Evolutionary conservation across 2,113 vertebrate species (phyloP), one percentile per base, ranked within the genome.

Genomic region (Forbesichthys agassizii): DNA sequence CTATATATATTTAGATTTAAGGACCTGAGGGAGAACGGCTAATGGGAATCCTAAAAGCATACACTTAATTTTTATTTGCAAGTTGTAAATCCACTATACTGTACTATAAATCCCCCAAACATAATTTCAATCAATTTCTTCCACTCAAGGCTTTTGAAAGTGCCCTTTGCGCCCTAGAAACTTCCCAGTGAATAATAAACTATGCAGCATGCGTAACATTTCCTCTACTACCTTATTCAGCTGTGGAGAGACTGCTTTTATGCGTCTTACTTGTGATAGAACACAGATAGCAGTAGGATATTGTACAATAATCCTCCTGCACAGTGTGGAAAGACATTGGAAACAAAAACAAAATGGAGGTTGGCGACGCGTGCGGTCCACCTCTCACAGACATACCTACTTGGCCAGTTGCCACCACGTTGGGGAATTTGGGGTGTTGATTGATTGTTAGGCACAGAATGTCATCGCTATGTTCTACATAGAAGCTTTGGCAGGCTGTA

Each of bases 331-430:
- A 42, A 61, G 16, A 77, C 56, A 78, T 61, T 20, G 65, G 36
- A 42, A 42, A 42, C 36, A 42, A 42, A 61, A 51, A 66, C 75
- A 33, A 61, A 74, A 74, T 53, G 59, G 66, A 53, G 46, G 67
- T 64, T 65, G 72, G 47, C 66, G 78, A 81, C 72, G 65, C 72
- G 78, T 74, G 81, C 78, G 80, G 84, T 74, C 81, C 65, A 79
- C 76, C 47, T 88, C 83, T 83, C 73, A 94, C 93, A 96, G 94
- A 98, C 98, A 96, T 98, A 99, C 98, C 97, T 97, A 99, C 96
- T 98, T 99, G 97, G 94, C 98, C 98, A 90, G 98, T 98, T 93
- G 98, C 98, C 93, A 99, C 96, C 90, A 99, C 93, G 82, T 99
- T 99, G 92, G 93, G 95, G 91, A 99, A 99, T 89, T 97, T 99